These are phyloP conservation scores for Tragelaphus buxtoni DNA, from an alignment of 2,113 vertebrate species.

Conservation along the genomic window DNA sequence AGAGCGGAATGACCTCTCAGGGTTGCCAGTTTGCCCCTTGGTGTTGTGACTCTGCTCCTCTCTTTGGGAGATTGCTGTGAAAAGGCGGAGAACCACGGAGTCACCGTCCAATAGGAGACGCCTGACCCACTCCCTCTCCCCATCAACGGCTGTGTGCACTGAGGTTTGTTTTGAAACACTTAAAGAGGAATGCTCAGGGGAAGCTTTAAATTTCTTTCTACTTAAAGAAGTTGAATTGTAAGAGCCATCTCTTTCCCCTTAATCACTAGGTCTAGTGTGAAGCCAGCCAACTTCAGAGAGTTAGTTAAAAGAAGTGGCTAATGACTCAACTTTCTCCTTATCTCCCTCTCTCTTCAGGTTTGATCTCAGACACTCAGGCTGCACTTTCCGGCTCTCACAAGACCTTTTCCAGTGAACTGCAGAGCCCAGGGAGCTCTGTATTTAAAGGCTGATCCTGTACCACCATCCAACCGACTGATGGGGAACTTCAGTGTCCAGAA, in stretches of 20 bases:
- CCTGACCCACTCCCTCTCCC: not conserved
- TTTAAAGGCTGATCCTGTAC: not conserved
- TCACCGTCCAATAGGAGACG: not conserved
- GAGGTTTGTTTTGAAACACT: conserved; percentile 25
- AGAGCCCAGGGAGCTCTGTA: not conserved
- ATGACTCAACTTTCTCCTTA: conserved; percentile 7
- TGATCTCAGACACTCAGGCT: conserved; percentile 1
- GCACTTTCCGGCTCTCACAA: not conserved
- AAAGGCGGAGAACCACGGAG: not conserved
- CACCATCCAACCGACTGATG: fast-evolving
- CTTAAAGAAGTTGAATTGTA: conserved; percentile 27
- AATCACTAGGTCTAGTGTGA: conserved; percentile 31
- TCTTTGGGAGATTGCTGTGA: not conserved
- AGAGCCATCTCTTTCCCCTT: conserved; percentile 23
- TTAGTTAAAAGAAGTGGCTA: conserved; percentile 45
- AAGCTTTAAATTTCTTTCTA: conserved; percentile 49
- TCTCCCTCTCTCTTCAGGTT: not conserved
- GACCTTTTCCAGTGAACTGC: not conserved
- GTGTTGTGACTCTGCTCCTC: not conserved
- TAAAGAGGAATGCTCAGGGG: conserved; percentile 38
- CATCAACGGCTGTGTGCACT: not conserved
- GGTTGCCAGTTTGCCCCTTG: not conserved
- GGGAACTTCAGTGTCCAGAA: not conserved
- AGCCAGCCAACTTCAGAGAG: conserved; percentile 48
- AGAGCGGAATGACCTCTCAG: not conserved